Evolutionary conservation across 2,888 invertebrate species (phyloP).

Genomic region (Limnephilus lunatus): DNA sequence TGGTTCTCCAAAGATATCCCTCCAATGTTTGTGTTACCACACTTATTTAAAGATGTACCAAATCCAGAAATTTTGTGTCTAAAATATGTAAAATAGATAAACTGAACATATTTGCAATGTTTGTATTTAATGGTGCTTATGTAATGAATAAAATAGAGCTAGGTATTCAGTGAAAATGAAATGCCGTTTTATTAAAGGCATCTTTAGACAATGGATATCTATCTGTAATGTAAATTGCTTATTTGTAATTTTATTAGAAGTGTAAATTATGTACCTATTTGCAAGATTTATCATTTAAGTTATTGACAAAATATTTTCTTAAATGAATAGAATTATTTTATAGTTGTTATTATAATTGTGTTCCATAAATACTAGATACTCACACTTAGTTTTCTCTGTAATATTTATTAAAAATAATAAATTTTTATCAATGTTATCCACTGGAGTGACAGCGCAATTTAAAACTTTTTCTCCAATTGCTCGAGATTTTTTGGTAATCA

Average conservation of each 20-base stretch:
- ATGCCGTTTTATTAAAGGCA: not conserved
- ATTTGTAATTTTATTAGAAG: not conserved
- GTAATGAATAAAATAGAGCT: constrained; percentile 11
- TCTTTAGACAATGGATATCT: not conserved
- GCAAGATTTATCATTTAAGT: constrained; percentile 49
- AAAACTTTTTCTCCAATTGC: too few relatives aligned
- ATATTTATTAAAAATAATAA: not conserved
- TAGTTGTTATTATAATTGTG: not conserved
- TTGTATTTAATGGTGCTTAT: constrained; percentile 46
- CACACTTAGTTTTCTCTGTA: not conserved
- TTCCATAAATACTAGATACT: not conserved
- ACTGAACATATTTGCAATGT: not conserved
- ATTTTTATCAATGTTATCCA: too few relatives aligned
- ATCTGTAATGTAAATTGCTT: constrained; percentile 21
- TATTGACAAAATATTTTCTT: constrained; percentile 43
- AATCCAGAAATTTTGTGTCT: not conserved
- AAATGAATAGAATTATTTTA: not conserved
- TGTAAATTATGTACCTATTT: constrained; percentile 33
- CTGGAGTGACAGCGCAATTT: too few relatives aligned
- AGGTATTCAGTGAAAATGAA: not conserved
- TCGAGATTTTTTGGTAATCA: too few relatives aligned
- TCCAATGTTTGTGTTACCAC: not conserved
- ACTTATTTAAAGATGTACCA: not conserved
- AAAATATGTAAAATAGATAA: constrained; percentile 11
- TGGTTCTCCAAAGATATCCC: not conserved